Conservation (phyloP, 2,797 vertebrate species). For the Hippoglossus hippoglossus region DNA sequence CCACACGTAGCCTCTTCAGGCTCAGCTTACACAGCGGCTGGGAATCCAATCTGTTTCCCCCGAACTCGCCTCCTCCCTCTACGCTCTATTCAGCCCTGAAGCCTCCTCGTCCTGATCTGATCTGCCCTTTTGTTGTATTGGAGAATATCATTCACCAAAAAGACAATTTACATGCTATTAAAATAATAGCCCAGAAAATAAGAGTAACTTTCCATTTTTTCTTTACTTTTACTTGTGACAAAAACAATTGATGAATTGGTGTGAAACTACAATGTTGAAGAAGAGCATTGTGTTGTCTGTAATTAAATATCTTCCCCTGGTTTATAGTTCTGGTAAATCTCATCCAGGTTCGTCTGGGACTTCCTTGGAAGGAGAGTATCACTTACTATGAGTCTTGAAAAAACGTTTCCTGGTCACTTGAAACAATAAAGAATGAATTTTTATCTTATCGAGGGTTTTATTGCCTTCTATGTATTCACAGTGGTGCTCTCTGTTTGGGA, state of each 20-base stretch:
- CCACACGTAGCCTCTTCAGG: constrained; percentile 17
- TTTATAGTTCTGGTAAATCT: neutral
- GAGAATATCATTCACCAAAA: too few relatives aligned
- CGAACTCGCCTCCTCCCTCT: constrained; percentile 13
- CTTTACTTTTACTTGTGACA: too few relatives aligned
- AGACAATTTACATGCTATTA: too few relatives aligned
- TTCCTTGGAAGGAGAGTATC: neutral
- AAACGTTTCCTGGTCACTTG: too few relatives aligned
- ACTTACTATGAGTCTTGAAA: neutral
- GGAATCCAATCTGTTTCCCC: constrained; percentile 30
- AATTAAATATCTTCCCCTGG: neutral
- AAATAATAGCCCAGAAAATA: too few relatives aligned
- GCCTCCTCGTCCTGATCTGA: neutral
- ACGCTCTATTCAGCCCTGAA: neutral
- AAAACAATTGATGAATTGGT: too few relatives aligned
- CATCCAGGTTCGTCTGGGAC: neutral
- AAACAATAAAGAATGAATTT: too few relatives aligned
- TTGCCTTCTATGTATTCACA: neutral
- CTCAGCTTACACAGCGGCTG: constrained; percentile 59
- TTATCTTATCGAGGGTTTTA: neutral
- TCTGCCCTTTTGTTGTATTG: too few relatives aligned
- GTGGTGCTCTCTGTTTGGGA: too few relatives aligned
- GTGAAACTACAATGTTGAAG: too few relatives aligned
- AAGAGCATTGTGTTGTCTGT: neutral
- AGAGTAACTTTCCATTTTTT: too few relatives aligned